Conservation (phyloP, 2,797 vertebrate genomes). For the Rhinichthys osculus region DNA sequence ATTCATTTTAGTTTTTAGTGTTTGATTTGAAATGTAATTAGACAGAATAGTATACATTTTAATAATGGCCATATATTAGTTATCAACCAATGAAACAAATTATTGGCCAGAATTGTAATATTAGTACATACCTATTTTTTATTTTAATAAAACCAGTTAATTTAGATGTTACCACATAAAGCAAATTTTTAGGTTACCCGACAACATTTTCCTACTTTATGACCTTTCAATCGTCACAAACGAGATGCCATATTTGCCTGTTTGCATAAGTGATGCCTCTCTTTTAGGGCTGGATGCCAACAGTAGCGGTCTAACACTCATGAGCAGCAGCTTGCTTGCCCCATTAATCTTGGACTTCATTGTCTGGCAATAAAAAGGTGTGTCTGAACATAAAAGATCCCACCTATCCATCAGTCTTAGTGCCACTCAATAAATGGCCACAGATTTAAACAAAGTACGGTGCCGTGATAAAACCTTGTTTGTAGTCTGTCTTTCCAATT, state of each 20-base stretch:
- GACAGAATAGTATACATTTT: neutral
- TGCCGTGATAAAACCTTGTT: slow-evolving; percentile 45
- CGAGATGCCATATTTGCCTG: slow-evolving; percentile 59
- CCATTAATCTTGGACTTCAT: slow-evolving; percentile 42
- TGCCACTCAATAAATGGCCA: slow-evolving; percentile 57
- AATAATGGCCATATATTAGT: neutral
- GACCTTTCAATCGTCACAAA: slow-evolving; percentile 47
- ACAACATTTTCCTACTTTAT: neutral
- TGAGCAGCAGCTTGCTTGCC: slow-evolving; percentile 11
- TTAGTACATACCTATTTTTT: neutral
- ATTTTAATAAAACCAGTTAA: neutral
- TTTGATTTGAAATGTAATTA: neutral
- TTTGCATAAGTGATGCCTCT: slow-evolving; percentile 66
- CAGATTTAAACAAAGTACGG: slow-evolving; percentile 57
- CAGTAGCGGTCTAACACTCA: slow-evolving; percentile 2
- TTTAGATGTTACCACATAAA: neutral
- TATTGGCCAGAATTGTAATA: neutral
- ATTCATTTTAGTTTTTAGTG: neutral
- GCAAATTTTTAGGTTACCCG: neutral
- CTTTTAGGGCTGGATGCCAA: slow-evolving; percentile 19
- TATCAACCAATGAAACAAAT: neutral
- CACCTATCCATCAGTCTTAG: slow-evolving; percentile 60
- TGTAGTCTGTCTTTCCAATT: slow-evolving; percentile 36
- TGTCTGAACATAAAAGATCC: slow-evolving; percentile 59
- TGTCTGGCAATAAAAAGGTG: slow-evolving; percentile 53